A percentile compares a stretch with the other conserved stretches of the same genome.
Evolutionary conservation across 2,888 invertebrate genomes (phyloP).

Genomic region (Agrotis clavis): DNA sequence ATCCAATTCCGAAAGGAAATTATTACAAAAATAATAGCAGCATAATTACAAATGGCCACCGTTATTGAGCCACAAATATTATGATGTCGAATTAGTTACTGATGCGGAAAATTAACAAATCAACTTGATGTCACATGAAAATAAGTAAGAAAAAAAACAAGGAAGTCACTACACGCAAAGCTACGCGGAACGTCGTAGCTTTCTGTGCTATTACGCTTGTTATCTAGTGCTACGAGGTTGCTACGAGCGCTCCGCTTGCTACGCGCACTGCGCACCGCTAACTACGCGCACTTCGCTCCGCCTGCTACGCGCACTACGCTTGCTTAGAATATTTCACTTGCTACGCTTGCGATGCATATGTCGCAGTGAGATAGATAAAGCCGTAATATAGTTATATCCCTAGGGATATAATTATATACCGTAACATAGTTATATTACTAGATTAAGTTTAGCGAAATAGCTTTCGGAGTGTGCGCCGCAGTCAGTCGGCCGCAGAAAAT

Average conservation of each 20-base stretch:
- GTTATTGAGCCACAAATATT: constrained; percentile 11
- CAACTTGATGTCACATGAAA: constrained; percentile 26
- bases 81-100: constrained; percentile 28
- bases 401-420: no score
- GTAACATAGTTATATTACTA: no score
- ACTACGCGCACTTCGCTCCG: no score
- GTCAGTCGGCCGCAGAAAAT: no score
- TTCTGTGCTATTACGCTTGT: background rate
- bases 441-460: no score
- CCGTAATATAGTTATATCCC: no score
- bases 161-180: background rate
- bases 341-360: no score
- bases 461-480: no score
- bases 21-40: background rate
- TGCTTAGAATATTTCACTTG: no score
- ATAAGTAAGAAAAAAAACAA: constrained; percentile 4
- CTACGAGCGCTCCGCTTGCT: background rate
- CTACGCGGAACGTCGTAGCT: background rate
- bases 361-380: no score
- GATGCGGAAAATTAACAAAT: constrained; percentile 50
- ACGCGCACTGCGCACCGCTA: background rate
- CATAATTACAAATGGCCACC: constrained; percentile 31
- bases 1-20: background rate
- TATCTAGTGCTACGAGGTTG: background rate
- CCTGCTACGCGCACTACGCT: no score